Evolutionary conservation across 2,888 invertebrate genomes (phyloP), one percentile per base, ranked within the genome.

Genomic region (Andrena fulva): DNA sequence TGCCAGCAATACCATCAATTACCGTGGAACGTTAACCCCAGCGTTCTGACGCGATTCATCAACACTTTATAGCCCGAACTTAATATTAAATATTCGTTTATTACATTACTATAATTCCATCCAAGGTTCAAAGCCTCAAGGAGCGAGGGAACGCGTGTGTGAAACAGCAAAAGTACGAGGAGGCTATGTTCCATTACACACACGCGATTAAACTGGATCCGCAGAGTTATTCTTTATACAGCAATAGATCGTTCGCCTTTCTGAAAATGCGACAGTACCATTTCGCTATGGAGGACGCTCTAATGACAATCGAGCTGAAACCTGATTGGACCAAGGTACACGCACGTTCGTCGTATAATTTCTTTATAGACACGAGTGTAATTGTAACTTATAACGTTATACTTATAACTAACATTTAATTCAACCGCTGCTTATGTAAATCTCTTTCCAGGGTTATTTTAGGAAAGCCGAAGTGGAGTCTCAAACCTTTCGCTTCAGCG

Each of bases 161-260:
- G 62, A 96, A 96, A 92, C 95, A 96, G 87, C 95, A 95, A 71
- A 97, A 97, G 91, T 97, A 95, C 93, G 96, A 96, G 85, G 97
- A 97, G 94, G 97, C 98, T 5, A 95, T 97, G 80, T 93, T 97
- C 76, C 96, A 97, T 93, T 98, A 98, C 91, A 97, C 97, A 0
- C 96, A 97, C 89, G 98, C 97, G 2, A 96, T 98, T 87, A 96
- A 97, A 94, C 92, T 96, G 88, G 97, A 97, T 86, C 96, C 96
- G 8, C 95, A 95, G 82, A 97, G 97, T 94, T 96, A 95, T 91
- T 95, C 96, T 20, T 93, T 97, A 63, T 96, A 96, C 93, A 97
- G 97, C 91, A 98, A 98, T 93, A 95, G 98, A 91, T 97, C 97
- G 5, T 96, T 96, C 91, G 97, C 97, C 12, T 97, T 97, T 94